phyloP scores from a whole-genome alignment of 1,140 invertebrate species.

The Ceratina australensis region DNA sequence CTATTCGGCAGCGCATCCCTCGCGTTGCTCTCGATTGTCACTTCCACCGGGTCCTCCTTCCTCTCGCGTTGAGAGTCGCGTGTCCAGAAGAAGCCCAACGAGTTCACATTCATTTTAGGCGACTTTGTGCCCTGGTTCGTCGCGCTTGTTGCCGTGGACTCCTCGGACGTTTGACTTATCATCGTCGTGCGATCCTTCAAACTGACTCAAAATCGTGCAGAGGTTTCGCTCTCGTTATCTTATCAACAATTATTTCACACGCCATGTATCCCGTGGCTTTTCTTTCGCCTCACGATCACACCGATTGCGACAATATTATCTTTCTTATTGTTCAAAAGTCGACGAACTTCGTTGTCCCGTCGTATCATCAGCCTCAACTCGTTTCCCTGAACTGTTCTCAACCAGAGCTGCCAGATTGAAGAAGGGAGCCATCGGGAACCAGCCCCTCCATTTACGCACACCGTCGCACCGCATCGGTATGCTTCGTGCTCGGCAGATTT shows the following conservation, averaged over 20 bases:
- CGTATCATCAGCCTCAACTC: neutral
- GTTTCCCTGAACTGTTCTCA: no score
- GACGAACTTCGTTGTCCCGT: neutral
- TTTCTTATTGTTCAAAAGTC: conserved; percentile 2
- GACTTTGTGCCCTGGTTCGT: neutral
- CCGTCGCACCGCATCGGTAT: no score
- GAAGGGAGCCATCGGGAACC: no score
- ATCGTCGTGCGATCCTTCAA: conserved; percentile 29
- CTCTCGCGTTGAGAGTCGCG: conserved; percentile 27
- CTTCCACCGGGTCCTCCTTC: conserved; percentile 31
- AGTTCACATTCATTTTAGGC: conserved; percentile 6
- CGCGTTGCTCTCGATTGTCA: conserved; percentile 24
- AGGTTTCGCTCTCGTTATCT: conserved; percentile 29
- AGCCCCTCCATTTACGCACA: no score
- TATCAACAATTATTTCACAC: conserved; percentile 34
- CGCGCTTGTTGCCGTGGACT: conserved; percentile 2
- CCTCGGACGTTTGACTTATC: conserved; percentile 48
- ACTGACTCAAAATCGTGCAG: conserved; percentile 15
- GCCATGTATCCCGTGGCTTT: conserved; percentile 47
- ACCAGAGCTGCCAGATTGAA: no score
- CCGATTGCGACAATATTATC: no score
- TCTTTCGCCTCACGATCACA: neutral
- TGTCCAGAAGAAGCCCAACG: conserved; percentile 33
- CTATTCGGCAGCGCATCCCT: conserved; percentile 5
- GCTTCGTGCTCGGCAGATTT: no score